phyloP scores from a whole-genome alignment of 2,797 vertebrate genomes.

The Nannoperca obscura region DNA sequence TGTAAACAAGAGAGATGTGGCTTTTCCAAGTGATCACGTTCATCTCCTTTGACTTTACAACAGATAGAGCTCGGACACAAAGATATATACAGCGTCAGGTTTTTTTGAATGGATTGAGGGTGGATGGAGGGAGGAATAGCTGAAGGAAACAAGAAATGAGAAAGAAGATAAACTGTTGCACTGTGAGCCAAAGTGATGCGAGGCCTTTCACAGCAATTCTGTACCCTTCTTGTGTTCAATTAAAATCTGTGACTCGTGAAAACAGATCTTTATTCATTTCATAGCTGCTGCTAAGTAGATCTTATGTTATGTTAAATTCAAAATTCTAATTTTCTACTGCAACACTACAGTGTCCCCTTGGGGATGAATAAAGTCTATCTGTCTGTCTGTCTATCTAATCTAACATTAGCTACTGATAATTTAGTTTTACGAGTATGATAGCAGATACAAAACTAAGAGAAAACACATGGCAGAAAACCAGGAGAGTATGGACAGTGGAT shows the following conservation, averaged over 20 bases:
- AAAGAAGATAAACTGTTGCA: constrained; percentile 44
- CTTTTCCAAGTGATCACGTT: constrained; percentile 58
- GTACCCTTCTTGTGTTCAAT: background rate
- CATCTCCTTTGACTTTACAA: constrained; percentile 67
- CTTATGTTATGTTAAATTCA: too few relatives aligned
- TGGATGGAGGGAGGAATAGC: constrained; percentile 33
- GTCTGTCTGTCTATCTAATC: too few relatives aligned
- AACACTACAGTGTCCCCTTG: too few relatives aligned
- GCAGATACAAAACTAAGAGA: background rate
- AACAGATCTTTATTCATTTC: background rate
- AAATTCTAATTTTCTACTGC: too few relatives aligned
- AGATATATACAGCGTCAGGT: constrained; percentile 55
- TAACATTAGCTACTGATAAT: constrained; percentile 6
- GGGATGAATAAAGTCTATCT: too few relatives aligned
- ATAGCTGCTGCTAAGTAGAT: background rate
- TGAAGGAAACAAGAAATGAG: constrained; percentile 37
- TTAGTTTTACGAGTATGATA: background rate
- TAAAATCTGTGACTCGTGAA: constrained; percentile 17
- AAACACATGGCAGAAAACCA: background rate
- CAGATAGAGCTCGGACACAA: constrained; percentile 49
- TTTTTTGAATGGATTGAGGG: constrained; percentile 52
- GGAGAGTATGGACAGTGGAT: background rate
- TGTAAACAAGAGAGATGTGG: constrained; percentile 62
- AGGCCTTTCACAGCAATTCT: constrained; percentile 5
- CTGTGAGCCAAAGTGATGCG: constrained; percentile 8